Evolutionary conservation across 2,888 invertebrate genomes (phyloP), one percentile per base, ranked within the genome.

Genomic region (Alloplasta piceator): DNA sequence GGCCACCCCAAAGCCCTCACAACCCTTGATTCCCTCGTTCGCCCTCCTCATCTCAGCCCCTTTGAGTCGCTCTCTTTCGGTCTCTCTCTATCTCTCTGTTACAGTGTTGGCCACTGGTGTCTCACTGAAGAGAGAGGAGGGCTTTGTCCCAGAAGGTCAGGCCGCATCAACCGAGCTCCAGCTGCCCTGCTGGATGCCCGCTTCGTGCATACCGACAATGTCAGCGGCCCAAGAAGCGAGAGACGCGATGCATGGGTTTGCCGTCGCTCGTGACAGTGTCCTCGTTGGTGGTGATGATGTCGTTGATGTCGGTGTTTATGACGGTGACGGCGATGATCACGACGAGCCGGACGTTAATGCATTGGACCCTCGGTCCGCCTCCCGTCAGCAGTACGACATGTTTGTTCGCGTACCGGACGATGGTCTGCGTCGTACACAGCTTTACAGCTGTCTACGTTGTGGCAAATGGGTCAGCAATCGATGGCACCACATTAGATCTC

Each of bases 401-500:
- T 89, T 90, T 85, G 87, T 89, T 73, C 87, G 86, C 83, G 85
- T 88, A 83, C 82, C 84, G 46, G 84, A 86, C 85, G 86, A 86
- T 84, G 86, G 78, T 86, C 86, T 77, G 78, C 86, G 86, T 84
- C 78, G 83, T 16, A 83, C 85, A 67, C 91, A 91, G 83, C 92
- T 94, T 85, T 94, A 94, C 91, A 92, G 93, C 85, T 96, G 95
- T 92, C 93, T 92, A 83, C 90, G 94, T 85, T 95, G 95, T 92
- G 94, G 95, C 82, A 95, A 95, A 92, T 93, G 93, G 82, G 95
- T 95, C 85, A 94, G 93, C 89, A 95, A 95, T 92, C 93, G 95
- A 87, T 95, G 95, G 94, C 95, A 95, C 89, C 95, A 95, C 89
- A 93, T 95, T 92, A 94, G 95, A 90, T 94, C 94, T 46, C 95